These are phyloP conservation scores for Pseudococcus jackbeardsleyi DNA, from an alignment of 2,888 invertebrate genomes.

Conservation along the genomic window DNA sequence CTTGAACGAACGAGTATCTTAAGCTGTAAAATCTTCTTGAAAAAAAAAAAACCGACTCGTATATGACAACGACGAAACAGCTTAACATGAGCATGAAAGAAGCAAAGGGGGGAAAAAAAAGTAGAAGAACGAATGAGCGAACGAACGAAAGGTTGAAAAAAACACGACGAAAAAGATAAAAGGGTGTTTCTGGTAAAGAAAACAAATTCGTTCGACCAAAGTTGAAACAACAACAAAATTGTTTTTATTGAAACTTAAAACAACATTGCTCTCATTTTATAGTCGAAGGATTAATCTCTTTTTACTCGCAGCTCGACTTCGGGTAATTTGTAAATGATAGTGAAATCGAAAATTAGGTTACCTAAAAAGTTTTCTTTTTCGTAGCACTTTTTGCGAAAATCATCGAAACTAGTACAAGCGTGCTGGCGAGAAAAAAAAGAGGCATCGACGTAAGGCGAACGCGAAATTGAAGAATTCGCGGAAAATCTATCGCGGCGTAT, in stretches of 20 bases:
- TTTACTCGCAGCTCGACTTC: slow-evolving; percentile 8
- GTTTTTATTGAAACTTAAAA: slow-evolving; percentile 44
- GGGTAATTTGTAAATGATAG: slow-evolving; percentile 35
- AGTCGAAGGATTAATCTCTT: slow-evolving; percentile 39
- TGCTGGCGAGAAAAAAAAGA: not conserved
- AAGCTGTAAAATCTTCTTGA: slow-evolving; percentile 11
- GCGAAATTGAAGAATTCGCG: not conserved
- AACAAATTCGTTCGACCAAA: slow-evolving; percentile 37
- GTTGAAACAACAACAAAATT: slow-evolving; percentile 46
- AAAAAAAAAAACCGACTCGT: slow-evolving; percentile 2
- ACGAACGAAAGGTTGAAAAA: not conserved
- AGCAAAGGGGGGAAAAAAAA: not conserved
- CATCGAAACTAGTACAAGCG: not conserved
- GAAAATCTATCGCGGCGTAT: slow-evolving; percentile 1
- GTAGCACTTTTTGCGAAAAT: not conserved
- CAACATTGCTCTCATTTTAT: slow-evolving; percentile 34
- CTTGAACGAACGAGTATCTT: slow-evolving; percentile 21
- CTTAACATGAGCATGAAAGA: slow-evolving; percentile 15
- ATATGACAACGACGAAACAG: slow-evolving; percentile 13
- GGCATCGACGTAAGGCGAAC: not conserved
- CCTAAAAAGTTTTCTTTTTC: not conserved
- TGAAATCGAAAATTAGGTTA: slow-evolving; percentile 50
- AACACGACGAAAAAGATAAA: slow-evolving; percentile 41
- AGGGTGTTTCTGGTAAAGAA: slow-evolving; percentile 35
- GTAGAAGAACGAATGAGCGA: not conserved